These are phyloP conservation scores for Phrynocephalus guinanensis DNA, from an alignment of 2,797 vertebrate species.

Conservation along the genomic window DNA sequence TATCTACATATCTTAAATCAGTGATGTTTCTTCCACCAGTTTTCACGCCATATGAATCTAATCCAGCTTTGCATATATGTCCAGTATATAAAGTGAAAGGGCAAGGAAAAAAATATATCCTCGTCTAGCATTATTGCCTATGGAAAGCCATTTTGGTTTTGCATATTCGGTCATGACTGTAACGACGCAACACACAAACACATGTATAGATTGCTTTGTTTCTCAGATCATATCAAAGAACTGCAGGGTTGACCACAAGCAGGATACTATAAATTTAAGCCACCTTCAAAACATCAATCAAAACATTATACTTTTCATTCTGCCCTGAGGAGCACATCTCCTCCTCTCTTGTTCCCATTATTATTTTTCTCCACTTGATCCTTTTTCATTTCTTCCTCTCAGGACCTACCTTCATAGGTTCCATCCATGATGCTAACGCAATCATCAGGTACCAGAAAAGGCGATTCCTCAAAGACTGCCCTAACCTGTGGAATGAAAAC, in stretches of 20 bases:
- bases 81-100: too few relatives aligned
- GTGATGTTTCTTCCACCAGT: too few relatives aligned
- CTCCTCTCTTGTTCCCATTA: not conserved
- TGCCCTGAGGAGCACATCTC: not conserved
- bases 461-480: constrained; percentile 90
- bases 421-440: constrained; percentile 96
- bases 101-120: too few relatives aligned
- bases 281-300: not conserved
- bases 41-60: too few relatives aligned
- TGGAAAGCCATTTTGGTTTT: too few relatives aligned
- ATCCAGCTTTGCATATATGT: too few relatives aligned
- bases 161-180: not conserved
- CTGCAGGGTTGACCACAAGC: not conserved
- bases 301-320: constrained; percentile 12
- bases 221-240: not conserved
- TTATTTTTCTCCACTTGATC: not conserved
- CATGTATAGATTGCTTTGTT: not conserved
- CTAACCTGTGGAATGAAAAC: constrained; percentile 81
- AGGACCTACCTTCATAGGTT: constrained; percentile 88
- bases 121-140: too few relatives aligned
- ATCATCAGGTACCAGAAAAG: constrained; percentile 92
- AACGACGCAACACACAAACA: too few relatives aligned
- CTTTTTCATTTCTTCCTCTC: constrained; percentile 58
- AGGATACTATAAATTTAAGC: constrained; percentile 23
- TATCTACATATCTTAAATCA: too few relatives aligned